Percentiles rank a stretch among this genome's conserved stretches.
Conservation (phyloP, 2,888 invertebrate genomes). For the Nysson spinosus region DNA sequence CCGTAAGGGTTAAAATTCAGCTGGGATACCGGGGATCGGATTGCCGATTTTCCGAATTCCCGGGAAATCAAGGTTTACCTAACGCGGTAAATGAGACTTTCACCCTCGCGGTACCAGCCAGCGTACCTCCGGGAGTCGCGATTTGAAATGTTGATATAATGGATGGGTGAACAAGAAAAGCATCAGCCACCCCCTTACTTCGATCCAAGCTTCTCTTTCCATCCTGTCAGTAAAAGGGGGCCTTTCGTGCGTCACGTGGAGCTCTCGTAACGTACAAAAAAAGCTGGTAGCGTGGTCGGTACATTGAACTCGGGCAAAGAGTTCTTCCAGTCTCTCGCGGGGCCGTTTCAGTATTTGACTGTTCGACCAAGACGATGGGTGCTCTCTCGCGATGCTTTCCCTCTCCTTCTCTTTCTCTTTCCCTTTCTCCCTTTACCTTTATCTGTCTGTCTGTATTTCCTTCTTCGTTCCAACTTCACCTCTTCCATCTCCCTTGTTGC, state of each 20-base stretch:
- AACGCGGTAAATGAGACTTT: constrained; percentile 38
- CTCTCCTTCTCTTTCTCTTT: constrained; percentile 1
- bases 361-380: constrained; percentile 59
- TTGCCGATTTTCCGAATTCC: constrained; percentile 36
- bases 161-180: constrained; percentile 55
- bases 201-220: constrained; percentile 7
- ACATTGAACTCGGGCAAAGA: constrained; percentile 70
- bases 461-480: neutral
- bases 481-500: constrained; percentile 3
- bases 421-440: neutral
- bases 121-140: constrained; percentile 35
- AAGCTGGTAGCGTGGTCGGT: constrained; percentile 56
- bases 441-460: constrained; percentile 1
- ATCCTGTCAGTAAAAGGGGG: neutral
- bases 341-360: constrained; percentile 75
- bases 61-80: constrained; percentile 53
- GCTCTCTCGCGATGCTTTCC: constrained; percentile 14
- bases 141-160: constrained; percentile 51
- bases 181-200: constrained; percentile 25
- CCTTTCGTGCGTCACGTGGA: constrained; percentile 8
- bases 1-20: constrained; percentile 38
- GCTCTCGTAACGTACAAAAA: constrained; percentile 45
- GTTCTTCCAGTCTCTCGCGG: constrained; percentile 63
- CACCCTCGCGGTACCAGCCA: constrained; percentile 22
- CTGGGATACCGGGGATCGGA: constrained; percentile 20